Evolutionary conservation across 2,113 vertebrate species (phyloP), one percentile per base, ranked within the genome.

Genomic region (Oryzias woworae): DNA sequence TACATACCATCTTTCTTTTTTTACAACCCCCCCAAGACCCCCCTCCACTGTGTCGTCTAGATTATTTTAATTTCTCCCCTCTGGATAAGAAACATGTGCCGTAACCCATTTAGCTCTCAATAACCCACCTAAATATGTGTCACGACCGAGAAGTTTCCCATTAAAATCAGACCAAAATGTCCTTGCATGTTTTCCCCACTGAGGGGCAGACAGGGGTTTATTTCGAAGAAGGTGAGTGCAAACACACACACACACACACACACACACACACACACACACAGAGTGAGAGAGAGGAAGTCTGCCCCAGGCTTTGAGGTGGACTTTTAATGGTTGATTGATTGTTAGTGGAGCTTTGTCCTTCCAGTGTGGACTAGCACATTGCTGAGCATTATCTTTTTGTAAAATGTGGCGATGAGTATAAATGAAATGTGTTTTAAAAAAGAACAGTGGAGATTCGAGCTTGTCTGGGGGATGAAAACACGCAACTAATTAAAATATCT

Each of bases 111-210:
- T 85, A 80, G 73, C 71, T 45, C 53, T 77, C 62, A 59, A 56
- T 81, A 88, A 81, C 78, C 83, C 72, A 80, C 69, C 84, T 77
- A 81, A 90, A 90, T 87, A 75, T 82, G 79, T 87, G 87, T 87
- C 87, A 89, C 56, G 63, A 78, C 81, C 62, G 55, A 75, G 55
- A 24, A 2, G 23, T 44, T n/a, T n/a, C 66, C 49, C 42, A 47
- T 67, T 65, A 61, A 84, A 90, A 89, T 61, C 70, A 79, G 88
- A 91, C 28, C 88, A 89, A 86, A 86, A 81, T 89, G 89, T 82
- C 66, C 55, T 91, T 88, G 56, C 85, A 47, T 42, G 41, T 50
- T 77, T 87, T 85, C 73, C 75, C 90, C 90, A 92, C 90, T 73
- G 80, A 75, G 87, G 85, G 90, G 90, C 90, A 90, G 88, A 69